Conservation (phyloP, 2,797 vertebrate genomes). For the Odontamblyopus lacepedii region DNA sequence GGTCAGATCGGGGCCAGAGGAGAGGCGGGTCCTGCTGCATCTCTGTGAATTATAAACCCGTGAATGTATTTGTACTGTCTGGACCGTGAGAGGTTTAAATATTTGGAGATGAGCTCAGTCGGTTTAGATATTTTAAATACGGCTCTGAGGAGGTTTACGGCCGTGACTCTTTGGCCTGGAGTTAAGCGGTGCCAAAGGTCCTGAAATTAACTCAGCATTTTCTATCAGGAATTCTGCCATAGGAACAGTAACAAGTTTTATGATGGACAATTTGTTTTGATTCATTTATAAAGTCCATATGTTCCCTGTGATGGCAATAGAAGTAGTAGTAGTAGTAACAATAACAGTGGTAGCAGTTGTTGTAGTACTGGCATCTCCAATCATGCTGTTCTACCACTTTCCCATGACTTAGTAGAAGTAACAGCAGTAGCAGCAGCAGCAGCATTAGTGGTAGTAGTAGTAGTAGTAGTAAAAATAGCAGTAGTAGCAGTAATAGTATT, state of each 20-base stretch:
- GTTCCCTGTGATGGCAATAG: background rate
- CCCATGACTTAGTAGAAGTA: too few relatives aligned
- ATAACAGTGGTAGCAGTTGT: too few relatives aligned
- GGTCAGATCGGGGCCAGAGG: background rate
- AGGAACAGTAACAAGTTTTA: background rate
- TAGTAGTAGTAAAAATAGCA: too few relatives aligned
- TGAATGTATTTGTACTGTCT: constrained; percentile 2
- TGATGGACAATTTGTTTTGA: too few relatives aligned
- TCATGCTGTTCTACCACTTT: too few relatives aligned
- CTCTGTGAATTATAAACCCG: background rate
- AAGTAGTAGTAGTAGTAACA: background rate
- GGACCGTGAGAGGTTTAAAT: background rate
- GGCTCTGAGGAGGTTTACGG: too few relatives aligned
- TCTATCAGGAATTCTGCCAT: background rate
- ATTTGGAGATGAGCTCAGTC: background rate
- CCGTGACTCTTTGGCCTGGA: background rate
- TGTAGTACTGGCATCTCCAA: too few relatives aligned
- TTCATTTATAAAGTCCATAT: background rate
- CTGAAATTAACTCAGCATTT: background rate
- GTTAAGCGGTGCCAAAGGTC: background rate
- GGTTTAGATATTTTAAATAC: background rate
- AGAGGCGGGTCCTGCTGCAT: background rate
- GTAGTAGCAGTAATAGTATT: too few relatives aligned
- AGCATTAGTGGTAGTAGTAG: too few relatives aligned
- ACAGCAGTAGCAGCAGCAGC: too few relatives aligned